Base-by-base conservation (phyloP, 2,888 invertebrate species). In the Polydesmus complanatus region DNA sequence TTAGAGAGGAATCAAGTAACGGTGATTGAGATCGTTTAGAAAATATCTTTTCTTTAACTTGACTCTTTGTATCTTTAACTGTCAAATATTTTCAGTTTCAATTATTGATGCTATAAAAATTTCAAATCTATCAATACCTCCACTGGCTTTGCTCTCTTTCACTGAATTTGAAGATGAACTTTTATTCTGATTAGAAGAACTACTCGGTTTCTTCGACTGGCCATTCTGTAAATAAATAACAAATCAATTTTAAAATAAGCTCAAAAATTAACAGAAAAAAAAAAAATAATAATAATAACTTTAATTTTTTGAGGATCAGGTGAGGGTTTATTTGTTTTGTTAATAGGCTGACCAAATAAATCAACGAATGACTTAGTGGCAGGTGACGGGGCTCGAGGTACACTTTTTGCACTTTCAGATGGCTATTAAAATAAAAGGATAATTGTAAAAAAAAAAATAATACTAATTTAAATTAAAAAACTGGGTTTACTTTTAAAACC, bases 271-370 rank as follows among this genome's bases (percentile, higher is more conserved):
- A n/a, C n/a, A n/a, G n/a, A n/a, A n/a, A n/a, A n/a, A n/a, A n/a
- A n/a, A n/a, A n/a, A n/a, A n/a, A n/a, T n/a, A 49, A 58, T 52
- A 52, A 52, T 70, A 67, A 68, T 66, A 73, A 55, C 62, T 61
- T 37, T 66, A 8, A 65, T 57, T 70, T 81, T 84, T 67, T 82
- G 82, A 27, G 79, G 79, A 64, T 84, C 85, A 18, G 83, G 81
- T 5, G 83, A 82, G 18, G 11, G 48, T 37, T 81, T 77, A 75
- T 85, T 86, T 2, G 82, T 77, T 48, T 83, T 83, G 71, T 88
- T 88, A 67, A 91, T 84, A 0, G 90, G 88, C 23, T 85, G 79
- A 0, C 91, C 91, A 77, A 92, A 92, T 52, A 92, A 76, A 68
- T 83, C 85, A 56, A 83, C 83, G 74, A 91, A 91, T 64, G 83